These are phyloP conservation scores for Baccha elongata DNA, from an alignment of 2,888 invertebrate species.

Conservation along the genomic window DNA sequence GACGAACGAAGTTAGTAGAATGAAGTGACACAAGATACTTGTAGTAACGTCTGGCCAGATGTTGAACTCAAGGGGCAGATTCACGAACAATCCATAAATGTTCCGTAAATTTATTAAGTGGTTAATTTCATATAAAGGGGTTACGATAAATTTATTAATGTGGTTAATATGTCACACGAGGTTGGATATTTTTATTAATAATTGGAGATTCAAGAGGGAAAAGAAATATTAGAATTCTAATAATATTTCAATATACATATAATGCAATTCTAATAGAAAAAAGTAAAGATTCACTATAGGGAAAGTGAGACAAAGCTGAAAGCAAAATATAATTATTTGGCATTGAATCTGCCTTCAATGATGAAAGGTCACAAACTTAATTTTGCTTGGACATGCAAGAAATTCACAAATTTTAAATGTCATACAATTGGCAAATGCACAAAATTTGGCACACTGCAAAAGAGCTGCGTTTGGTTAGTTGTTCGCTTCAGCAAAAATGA, in stretches of 20 bases:
- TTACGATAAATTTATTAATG: conserved; percentile 64
- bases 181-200: conserved; percentile 46
- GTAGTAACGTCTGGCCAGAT: background rate
- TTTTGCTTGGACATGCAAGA: conserved; percentile 15
- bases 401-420: conserved; percentile 48
- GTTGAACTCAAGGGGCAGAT: conserved; percentile 26
- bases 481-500: background rate
- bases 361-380: conserved; percentile 54
- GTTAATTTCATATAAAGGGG: conserved; percentile 64
- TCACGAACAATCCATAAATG: conserved; percentile 30
- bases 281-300: too few relatives aligned
- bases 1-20: conserved; percentile 1
- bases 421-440: conserved; percentile 52
- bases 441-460: conserved; percentile 39
- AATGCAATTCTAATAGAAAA: too few relatives aligned
- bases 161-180: conserved; percentile 38
- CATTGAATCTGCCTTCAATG: conserved; percentile 4
- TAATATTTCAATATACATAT: background rate
- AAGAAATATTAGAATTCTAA: background rate
- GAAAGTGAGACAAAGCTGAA: background rate
- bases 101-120: conserved; percentile 60
- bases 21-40: conserved; percentile 9
- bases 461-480: conserved; percentile 12
- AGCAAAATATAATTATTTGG: conserved; percentile 4
- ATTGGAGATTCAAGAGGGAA: background rate